Conservation (phyloP, 1,140 invertebrate species). For the Tetraneura akinire region DNA sequence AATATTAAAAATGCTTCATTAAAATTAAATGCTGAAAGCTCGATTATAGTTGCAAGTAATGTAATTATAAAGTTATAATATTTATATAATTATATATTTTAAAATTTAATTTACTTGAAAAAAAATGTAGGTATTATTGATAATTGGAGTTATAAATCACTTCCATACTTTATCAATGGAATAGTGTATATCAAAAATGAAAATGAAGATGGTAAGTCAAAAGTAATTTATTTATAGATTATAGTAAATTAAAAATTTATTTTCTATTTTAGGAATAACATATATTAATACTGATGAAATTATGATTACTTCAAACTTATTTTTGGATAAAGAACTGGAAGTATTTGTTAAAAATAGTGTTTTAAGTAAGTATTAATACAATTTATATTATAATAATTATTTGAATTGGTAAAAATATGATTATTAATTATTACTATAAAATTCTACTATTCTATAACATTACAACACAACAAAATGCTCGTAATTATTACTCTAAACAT, state of each 20-base stretch:
- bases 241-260: background rate
- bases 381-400: too few species aligned
- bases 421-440: too few species aligned
- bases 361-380: background rate
- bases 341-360: conserved; percentile 34
- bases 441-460: too few species aligned
- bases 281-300: conserved; percentile 15
- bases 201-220: background rate
- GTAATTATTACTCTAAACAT: too few species aligned
- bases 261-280: conserved; percentile 12
- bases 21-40: background rate
- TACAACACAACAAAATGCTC: too few species aligned
- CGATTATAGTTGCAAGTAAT: conserved; percentile 30
- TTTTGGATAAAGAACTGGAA: conserved; percentile 34
- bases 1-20: background rate
- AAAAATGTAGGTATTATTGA: conserved; percentile 3
- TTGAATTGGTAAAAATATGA: too few species aligned
- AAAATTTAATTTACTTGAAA: background rate
- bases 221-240: too few species aligned
- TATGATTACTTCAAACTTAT: conserved; percentile 2
- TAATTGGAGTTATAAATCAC: conserved; percentile 15
- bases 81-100: background rate
- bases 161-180: conserved; percentile 31
- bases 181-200: conserved; percentile 11
- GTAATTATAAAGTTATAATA: background rate